Evolutionary conservation across 2,113 vertebrate genomes (phyloP), one percentile per base, ranked within the genome.

Genomic region (Notothenia rossii): DNA sequence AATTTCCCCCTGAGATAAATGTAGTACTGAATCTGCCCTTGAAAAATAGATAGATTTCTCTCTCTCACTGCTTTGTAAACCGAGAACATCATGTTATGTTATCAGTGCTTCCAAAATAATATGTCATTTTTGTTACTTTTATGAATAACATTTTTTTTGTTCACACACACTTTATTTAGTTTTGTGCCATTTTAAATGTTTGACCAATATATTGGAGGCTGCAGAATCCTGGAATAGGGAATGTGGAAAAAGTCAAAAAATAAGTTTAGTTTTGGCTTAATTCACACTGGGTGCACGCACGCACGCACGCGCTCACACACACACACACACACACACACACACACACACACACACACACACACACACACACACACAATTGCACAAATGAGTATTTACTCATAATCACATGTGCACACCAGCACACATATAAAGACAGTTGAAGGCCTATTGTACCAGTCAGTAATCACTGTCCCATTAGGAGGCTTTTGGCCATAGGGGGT

Each of bases 381-480:
- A 71, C 58, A 59, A 60, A 46, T 7, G 50, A 22, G 10, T 22
- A 33, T 54, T 83, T 54, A 43, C 36, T 84, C 56, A 62, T 71
- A 72, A 79, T 83, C 71, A 81, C 74, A 82, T 73, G 69, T 82
- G 67, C 64, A 72, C 63, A 58, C 20, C 75, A 68, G 48, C 25
- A 62, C 74, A 75, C 79, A 74, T 66, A 65, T 64, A 75, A 15
- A 66, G 43, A 75, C 49, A 74, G 74, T 69, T 80, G 45, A 79
- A 45, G 49, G 61, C 59, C 64, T 62, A 63, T 89, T 86, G 81
- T 76, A 82, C 78, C 66, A 79, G 70, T 72, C 77, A 64, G 77
- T 85, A 91, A 92, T 88, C 86, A 92, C 60, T 75, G 83, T 86
- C 87, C 87, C 87, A 89, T 88, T 89, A 90, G 81, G 81, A 87